Evolutionary conservation across 2,888 invertebrate species (phyloP).

Genomic region (Lypha dubia): DNA sequence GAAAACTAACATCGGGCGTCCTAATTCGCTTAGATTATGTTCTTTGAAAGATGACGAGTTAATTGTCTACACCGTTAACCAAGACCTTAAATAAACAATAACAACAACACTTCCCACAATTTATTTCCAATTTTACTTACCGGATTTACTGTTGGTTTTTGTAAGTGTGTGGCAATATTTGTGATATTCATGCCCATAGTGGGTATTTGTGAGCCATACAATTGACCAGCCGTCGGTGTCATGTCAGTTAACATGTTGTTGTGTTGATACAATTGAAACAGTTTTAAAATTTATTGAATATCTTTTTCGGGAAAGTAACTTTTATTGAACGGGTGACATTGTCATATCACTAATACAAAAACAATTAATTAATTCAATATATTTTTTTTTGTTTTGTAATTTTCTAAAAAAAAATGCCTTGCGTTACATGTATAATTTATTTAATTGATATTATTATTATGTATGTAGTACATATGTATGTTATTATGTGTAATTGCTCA

Average conservation of each 20-base stretch:
- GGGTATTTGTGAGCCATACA: constrained; percentile 86
- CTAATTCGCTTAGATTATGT: no score
- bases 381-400: constrained; percentile 12
- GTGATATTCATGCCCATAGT: constrained; percentile 86
- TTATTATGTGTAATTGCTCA: not conserved
- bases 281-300: constrained; percentile 4
- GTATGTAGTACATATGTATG: not conserved
- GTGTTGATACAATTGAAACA: constrained; percentile 32
- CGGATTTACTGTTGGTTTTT: constrained; percentile 84
- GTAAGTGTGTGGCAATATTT: constrained; percentile 83
- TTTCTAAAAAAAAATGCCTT: not conserved
- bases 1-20: no score
- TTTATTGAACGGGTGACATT: constrained; percentile 30
- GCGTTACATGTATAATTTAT: no score
- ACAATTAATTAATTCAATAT: constrained; percentile 1
- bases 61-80: no score
- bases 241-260: constrained; percentile 85
- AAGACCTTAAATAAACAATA: no score
- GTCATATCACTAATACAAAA: constrained; percentile 34
- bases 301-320: not conserved
- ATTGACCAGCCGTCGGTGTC: constrained; percentile 86
- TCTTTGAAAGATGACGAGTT: no score
- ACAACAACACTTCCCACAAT: no score
- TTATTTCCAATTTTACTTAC: constrained; percentile 79
- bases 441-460: not conserved